Conservation (phyloP, 2,113 vertebrate genomes). For the Delphinus delphis region DNA sequence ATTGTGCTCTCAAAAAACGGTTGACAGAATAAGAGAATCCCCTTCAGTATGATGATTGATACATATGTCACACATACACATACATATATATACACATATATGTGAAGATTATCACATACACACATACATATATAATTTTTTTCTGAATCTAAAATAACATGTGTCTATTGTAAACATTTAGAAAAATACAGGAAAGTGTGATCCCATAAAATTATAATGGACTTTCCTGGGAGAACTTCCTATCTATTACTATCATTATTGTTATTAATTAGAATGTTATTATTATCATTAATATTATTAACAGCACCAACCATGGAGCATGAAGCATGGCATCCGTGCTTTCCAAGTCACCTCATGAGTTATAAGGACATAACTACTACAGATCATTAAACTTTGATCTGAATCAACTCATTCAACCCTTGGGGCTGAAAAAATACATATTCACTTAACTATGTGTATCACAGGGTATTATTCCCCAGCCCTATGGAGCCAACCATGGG, state of each 20-base stretch:
- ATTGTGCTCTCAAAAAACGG: background rate
- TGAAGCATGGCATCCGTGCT: background rate
- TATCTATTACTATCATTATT: background rate
- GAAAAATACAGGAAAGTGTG: background rate
- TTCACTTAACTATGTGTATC: background rate
- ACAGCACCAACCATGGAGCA: background rate
- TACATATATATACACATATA: background rate
- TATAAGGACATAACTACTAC: background rate
- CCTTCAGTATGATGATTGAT: background rate
- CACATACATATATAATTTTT: background rate
- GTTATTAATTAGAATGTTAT: background rate
- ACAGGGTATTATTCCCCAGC: background rate
- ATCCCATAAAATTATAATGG: background rate
- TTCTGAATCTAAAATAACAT: background rate
- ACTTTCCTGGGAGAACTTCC: background rate
- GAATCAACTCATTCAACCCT: background rate
- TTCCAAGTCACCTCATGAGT: background rate
- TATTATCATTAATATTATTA: background rate
- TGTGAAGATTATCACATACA: background rate
- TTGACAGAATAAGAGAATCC: background rate
- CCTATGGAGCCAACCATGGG: background rate
- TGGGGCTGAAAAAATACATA: background rate
- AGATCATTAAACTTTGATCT: background rate
- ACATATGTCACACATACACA: background rate
- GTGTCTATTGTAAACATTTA: background rate